Evolutionary conservation across 2,113 vertebrate species (phyloP).

Genomic region (Speoplatyrhinus poulsoni): DNA sequence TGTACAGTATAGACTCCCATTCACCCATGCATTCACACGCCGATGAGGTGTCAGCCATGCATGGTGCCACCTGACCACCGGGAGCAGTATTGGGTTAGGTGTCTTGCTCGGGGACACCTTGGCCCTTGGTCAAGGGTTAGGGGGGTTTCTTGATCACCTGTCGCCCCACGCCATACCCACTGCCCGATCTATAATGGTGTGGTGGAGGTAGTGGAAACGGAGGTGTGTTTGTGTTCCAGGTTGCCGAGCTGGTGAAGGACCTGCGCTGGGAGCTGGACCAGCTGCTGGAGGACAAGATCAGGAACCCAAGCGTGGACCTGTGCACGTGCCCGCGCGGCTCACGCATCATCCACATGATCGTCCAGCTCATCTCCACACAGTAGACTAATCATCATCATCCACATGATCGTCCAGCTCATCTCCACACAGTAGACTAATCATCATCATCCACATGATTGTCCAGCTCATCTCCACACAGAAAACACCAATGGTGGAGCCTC

Average conservation of each 20-base stretch:
- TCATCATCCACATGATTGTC: conserved; percentile 92
- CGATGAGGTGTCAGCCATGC: too few relatives aligned
- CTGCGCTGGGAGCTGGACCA: conserved; percentile 92
- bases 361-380: conserved; percentile 88
- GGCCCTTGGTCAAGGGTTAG: too few relatives aligned
- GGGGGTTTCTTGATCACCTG: too few relatives aligned
- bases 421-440: conserved; percentile 67
- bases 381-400: conserved; percentile 77
- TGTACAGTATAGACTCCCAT: too few relatives aligned
- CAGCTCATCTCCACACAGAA: conserved; percentile 86
- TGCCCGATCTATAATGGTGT: neutral
- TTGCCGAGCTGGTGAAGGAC: conserved; percentile 93
- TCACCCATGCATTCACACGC: too few relatives aligned
- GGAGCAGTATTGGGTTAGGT: too few relatives aligned
- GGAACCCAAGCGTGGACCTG: conserved; percentile 90
- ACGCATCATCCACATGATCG: conserved; percentile 91
- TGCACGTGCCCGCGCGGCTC: conserved; percentile 91
- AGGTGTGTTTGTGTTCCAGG: conserved; percentile 68
- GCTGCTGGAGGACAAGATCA: conserved; percentile 95
- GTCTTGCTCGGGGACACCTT: too few relatives aligned
- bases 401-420: conserved; percentile 93
- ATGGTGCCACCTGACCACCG: too few relatives aligned
- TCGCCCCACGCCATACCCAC: too few relatives aligned
- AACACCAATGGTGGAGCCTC: conserved; percentile 59
- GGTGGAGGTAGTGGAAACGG: neutral